Evolutionary conservation across 2,888 invertebrate genomes (phyloP).

Genomic region (Erebia palarica): DNA sequence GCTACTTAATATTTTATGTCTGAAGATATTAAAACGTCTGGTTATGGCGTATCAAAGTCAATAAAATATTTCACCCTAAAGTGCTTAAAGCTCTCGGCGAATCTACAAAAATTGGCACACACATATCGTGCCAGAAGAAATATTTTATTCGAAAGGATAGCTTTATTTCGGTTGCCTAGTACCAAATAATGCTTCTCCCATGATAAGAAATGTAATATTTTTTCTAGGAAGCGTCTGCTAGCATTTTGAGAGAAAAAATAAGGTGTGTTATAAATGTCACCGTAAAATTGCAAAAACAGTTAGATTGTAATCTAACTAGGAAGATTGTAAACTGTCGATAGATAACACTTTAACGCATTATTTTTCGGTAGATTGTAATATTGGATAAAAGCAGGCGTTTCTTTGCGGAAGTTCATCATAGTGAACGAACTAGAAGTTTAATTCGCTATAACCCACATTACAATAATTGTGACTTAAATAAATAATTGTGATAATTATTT

Average conservation of each 20-base stretch:
- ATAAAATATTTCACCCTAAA: slow-evolving; percentile 13
- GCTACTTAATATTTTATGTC: not conserved
- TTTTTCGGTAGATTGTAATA: no score
- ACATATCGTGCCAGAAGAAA: slow-evolving; percentile 16
- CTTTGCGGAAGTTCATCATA: no score
- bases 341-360: no score
- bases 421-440: no score
- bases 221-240: slow-evolving; percentile 9
- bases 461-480: no score
- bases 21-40: slow-evolving; percentile 8
- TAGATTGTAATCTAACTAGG: no score
- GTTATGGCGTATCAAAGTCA: slow-evolving; percentile 5
- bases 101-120: slow-evolving; percentile 21
- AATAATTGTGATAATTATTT: no score
- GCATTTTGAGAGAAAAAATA: not conserved
- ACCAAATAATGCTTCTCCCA: slow-evolving; percentile 13
- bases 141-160: slow-evolving; percentile 20
- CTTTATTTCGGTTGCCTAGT: slow-evolving; percentile 19
- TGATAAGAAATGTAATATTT: slow-evolving; percentile 17
- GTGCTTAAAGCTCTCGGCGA: slow-evolving; percentile 15
- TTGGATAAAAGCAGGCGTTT: no score
- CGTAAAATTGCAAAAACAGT: no score
- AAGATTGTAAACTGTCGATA: no score
- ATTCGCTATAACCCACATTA: no score
- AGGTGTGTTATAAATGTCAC: not conserved